Conservation (phyloP, 2,888 invertebrate genomes). For the Eretmocerus hayati region DNA sequence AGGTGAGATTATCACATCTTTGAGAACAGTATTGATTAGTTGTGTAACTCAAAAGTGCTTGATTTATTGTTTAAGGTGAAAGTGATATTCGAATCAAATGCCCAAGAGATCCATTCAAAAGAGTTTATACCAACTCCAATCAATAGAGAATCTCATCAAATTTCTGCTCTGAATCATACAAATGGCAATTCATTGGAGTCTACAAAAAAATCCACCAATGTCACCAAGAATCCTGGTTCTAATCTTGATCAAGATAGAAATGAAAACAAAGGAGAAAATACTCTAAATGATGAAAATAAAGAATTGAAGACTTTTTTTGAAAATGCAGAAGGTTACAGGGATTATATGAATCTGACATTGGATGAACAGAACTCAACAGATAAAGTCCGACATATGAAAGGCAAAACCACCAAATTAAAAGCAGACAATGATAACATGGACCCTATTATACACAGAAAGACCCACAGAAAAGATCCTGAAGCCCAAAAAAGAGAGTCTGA, state of each 20-base stretch:
- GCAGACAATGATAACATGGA: slow-evolving; percentile 25
- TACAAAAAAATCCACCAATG: not conserved
- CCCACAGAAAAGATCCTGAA: slow-evolving; percentile 12
- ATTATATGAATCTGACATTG: slow-evolving; percentile 16
- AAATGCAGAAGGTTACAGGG: slow-evolving; percentile 24
- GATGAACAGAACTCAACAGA: slow-evolving; percentile 18
- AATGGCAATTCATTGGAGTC: not conserved
- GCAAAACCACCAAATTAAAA: slow-evolving; percentile 24
- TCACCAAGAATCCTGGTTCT: not conserved
- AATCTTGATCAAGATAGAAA: not conserved
- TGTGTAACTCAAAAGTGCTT: not conserved
- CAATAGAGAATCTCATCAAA: slow-evolving; percentile 30
- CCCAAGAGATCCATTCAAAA: slow-evolving; percentile 45
- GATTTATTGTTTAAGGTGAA: slow-evolving; percentile 39
- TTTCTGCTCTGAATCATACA: no score
- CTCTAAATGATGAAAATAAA: slow-evolving; percentile 6
- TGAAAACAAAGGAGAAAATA: slow-evolving; percentile 1
- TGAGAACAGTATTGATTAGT: not conserved
- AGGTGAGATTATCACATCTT: slow-evolving; percentile 29
- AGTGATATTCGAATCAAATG: slow-evolving; percentile 56
- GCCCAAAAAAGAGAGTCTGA: slow-evolving; percentile 12
- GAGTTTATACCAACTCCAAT: slow-evolving; percentile 22
- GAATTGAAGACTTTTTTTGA: slow-evolving; percentile 15
- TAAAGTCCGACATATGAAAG: slow-evolving; percentile 30
- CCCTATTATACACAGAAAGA: slow-evolving; percentile 7